Evolutionary conservation across 2,888 invertebrate species (phyloP).

Genomic region (Sympetrum striolatum): DNA sequence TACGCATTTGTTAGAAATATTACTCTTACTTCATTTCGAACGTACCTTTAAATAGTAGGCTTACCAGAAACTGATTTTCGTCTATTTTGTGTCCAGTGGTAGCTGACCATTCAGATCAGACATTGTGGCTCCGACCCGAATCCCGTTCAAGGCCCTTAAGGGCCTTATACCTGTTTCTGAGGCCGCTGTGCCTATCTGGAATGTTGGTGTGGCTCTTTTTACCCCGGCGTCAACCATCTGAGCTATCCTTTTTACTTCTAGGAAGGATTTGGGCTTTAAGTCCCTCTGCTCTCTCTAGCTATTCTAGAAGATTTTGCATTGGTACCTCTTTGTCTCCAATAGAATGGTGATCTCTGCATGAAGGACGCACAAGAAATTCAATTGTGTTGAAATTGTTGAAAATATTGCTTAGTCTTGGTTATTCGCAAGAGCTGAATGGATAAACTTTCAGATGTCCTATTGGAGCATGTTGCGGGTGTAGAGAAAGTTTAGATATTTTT

Average conservation of each 20-base stretch:
- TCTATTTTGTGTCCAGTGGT: neutral
- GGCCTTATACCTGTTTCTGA: neutral
- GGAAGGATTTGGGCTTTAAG: neutral
- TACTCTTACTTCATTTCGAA: too few relatives aligned
- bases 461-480: too few relatives aligned
- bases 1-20: too few relatives aligned
- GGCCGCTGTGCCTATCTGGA: neutral
- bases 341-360: neutral
- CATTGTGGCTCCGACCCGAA: neutral
- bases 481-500: too few relatives aligned
- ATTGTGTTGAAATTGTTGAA: too few relatives aligned
- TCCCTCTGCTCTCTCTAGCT: neutral
- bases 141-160: neutral
- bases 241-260: neutral
- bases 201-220: neutral
- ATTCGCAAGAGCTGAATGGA: too few relatives aligned
- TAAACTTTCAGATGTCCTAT: too few relatives aligned
- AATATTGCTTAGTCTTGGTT: too few relatives aligned
- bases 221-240: neutral
- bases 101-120: neutral
- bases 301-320: neutral
- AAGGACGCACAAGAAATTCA: too few relatives aligned
- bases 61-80: neutral
- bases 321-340: too few relatives aligned
- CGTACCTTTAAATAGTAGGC: too few relatives aligned